Evolutionary conservation across 2,797 vertebrate genomes (phyloP), one percentile per base, ranked within the genome.

Genomic region (Pipistrellus pygmaeus): DNA sequence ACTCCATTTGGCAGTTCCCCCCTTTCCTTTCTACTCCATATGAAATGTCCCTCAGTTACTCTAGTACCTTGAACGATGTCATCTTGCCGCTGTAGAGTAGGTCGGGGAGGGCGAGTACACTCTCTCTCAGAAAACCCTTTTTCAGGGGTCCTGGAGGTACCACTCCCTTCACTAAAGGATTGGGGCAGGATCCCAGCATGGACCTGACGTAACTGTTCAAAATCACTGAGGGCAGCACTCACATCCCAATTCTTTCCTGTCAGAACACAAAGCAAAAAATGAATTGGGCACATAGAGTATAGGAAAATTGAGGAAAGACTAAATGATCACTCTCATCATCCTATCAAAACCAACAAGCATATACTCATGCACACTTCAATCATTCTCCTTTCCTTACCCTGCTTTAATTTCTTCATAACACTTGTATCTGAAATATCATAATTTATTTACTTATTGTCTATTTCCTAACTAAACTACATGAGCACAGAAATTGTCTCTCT

Each of bases 201-300:
- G 91, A 99, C 99, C 97, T 99, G 99, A 88, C 99, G 98, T 0
- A 99, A 98, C 98, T 99, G 99, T 94, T 99, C 99, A 27, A 99
- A 99, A 98, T 99, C 99, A 25, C 98, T 99, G 96, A 99, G 99
- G 15, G 99, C 99, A 0, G 99, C 99, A 0, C 98, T 99, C 97
- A 99, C 97, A 85, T 99, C 99, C 99, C 99, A 99, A 98, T 99
- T 99, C 98, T 99, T 99, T 91, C 99, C 99, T 99, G 94, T 51
- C 0, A 80, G 84, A 82, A 85, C 53, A 60, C 62, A 78, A 15
- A 76, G 30, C 0, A 68, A 48, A 90, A 90, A 60, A 30, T 38
- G 64, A 94, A 93, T 13, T 77, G 46, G 76, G 12, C 7, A 30
- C 23, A 20, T 6, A 51, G n/a, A 60, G 44, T 32, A 51, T 0